Percentiles rank a stretch among this genome's conserved stretches.
Evolutionary conservation across 92 coral and sea anemone species (phyloP).

Genomic region (Hydrozoanthus gracilis): DNA sequence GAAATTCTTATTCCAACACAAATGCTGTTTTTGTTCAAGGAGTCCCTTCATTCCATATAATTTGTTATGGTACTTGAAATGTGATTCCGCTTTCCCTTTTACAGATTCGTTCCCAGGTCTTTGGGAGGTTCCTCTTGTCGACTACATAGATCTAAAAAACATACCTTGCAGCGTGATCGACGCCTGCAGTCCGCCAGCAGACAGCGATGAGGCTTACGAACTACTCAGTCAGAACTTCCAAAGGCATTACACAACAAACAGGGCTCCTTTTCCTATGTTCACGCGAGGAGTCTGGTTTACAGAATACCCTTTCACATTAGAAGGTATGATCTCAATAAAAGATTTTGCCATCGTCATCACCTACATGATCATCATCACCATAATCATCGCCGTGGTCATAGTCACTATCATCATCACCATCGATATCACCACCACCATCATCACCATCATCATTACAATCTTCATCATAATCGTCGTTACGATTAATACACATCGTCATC

Average conservation of each 20-base stretch:
- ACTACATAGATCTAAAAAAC: slow-evolving; percentile 56
- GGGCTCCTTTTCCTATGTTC: slow-evolving; percentile 78
- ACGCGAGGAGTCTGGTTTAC: slow-evolving; percentile 54
- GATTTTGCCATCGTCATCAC: not conserved
- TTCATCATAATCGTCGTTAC: not conserved
- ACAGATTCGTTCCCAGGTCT: slow-evolving; percentile 77
- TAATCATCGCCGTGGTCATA: not conserved
- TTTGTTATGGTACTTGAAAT: not conserved
- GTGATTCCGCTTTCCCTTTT: not conserved
- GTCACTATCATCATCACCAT: not conserved
- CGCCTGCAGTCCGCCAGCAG: slow-evolving; percentile 61
- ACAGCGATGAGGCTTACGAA: slow-evolving; percentile 54
- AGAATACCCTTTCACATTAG: slow-evolving; percentile 35
- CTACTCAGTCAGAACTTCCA: slow-evolving; percentile 60
- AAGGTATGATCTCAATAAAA: slow-evolving; percentile 20
- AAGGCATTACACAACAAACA: slow-evolving; percentile 70
- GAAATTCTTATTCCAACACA: too few species aligned
- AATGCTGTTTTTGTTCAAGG: not conserved
- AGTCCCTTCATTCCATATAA: too few species aligned
- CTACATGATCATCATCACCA: not conserved
- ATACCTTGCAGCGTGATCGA: slow-evolving; percentile 57
- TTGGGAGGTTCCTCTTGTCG: slow-evolving; percentile 80
- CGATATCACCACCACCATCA: not conserved
- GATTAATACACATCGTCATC: not conserved
- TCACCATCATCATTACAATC: not conserved